Percentiles rank a stretch among this genome's conserved stretches.
phyloP scores from a whole-genome alignment of 1,140 invertebrate species.

The Lasaia peninsularis region DNA sequence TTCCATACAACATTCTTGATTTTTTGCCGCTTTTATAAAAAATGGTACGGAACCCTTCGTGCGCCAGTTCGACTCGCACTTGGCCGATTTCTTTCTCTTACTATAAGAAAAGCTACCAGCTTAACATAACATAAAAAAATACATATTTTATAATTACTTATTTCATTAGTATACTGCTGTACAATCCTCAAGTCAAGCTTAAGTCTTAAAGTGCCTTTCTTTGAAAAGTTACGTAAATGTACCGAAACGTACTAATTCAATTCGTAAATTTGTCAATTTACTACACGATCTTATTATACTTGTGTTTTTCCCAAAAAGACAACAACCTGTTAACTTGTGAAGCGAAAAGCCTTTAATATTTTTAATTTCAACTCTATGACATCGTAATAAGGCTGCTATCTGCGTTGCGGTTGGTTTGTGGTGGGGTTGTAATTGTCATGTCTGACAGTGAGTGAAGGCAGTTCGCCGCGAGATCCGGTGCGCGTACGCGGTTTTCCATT shows the following conservation, averaged over 20 bases:
- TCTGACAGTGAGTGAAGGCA: conserved; percentile 34
- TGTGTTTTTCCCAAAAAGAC: conserved; percentile 5
- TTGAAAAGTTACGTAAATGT: not conserved
- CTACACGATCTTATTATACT: not conserved
- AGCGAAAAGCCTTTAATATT: not conserved
- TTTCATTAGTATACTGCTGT: too few relatives aligned
- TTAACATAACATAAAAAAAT: too few relatives aligned
- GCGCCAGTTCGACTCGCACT: too few relatives aligned
- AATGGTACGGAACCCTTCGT: too few relatives aligned
- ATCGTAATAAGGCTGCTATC: conserved; percentile 6
- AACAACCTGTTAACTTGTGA: conserved; percentile 3
- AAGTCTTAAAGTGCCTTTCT: too few relatives aligned
- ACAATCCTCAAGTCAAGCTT: too few relatives aligned
- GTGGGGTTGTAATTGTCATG: conserved; percentile 11
- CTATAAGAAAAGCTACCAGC: too few relatives aligned
- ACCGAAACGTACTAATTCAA: not conserved
- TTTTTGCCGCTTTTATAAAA: too few relatives aligned
- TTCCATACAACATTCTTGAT: too few relatives aligned
- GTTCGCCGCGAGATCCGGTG: conserved; percentile 48
- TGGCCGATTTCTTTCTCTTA: too few relatives aligned
- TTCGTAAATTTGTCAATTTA: not conserved
- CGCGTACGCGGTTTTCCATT: conserved; percentile 34
- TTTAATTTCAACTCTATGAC: not conserved
- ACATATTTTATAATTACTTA: too few relatives aligned
- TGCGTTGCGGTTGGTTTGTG: not conserved